Percentiles rank a stretch among this genome's conserved stretches.
Evolutionary conservation across 2,888 invertebrate species (phyloP).

Genomic region (Andrena trimmerana): DNA sequence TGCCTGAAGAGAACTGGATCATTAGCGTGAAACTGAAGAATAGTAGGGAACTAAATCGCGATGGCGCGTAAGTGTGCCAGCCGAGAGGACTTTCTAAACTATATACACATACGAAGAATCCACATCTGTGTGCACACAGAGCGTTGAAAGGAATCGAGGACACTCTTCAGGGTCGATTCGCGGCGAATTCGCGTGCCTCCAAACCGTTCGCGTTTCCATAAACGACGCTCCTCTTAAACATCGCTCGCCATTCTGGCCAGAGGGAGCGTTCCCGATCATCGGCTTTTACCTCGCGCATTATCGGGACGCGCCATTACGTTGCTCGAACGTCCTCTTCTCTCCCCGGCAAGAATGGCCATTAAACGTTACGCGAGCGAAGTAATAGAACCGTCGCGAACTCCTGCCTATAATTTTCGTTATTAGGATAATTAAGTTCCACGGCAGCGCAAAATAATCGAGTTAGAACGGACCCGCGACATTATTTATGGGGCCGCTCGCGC

Average conservation of each 20-base stretch:
- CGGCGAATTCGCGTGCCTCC: not conserved
- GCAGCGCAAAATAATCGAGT: constrained; percentile 46
- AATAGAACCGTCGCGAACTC: constrained; percentile 38
- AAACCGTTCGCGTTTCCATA: not conserved
- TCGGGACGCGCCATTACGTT: not conserved
- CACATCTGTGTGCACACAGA: not conserved
- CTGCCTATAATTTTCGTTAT: constrained; percentile 54
- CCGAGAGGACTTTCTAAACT: constrained; percentile 32
- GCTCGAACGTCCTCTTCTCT: not conserved
- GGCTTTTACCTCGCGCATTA: not conserved
- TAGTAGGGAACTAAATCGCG: constrained; percentile 28
- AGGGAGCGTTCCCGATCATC: too few species aligned
- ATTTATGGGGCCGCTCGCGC: constrained; percentile 45
- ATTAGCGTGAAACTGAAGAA: constrained; percentile 48
- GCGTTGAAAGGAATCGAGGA: constrained; percentile 29
- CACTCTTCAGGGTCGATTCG: constrained; percentile 19
- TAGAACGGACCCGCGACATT: constrained; percentile 47
- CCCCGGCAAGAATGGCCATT: constrained; percentile 36
- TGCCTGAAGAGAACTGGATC: constrained; percentile 51
- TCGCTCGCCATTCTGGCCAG: too few species aligned
- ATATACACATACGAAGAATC: not conserved
- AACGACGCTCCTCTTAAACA: not conserved
- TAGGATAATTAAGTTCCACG: constrained; percentile 53
- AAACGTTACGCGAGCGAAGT: constrained; percentile 29
- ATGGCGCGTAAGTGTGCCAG: constrained; percentile 24